Base-by-base conservation (phyloP, 2,888 invertebrate species). In the Thera britannica region DNA sequence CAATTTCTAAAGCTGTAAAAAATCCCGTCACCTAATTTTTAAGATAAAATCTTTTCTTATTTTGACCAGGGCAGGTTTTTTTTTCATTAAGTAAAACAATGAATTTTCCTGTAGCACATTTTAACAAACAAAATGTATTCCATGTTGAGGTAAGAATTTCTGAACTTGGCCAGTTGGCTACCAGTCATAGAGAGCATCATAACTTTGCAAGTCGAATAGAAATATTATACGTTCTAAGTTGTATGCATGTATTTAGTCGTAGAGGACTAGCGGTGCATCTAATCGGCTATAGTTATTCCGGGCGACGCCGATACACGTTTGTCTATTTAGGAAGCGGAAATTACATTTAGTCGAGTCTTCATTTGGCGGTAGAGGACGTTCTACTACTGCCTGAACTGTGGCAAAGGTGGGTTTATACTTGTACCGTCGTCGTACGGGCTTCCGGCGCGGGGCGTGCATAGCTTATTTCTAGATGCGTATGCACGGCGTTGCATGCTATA, bases 301-400 rank as follows among this genome's bases (percentile, higher is more conserved):
- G 88, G 90, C 92, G 88, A 84, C 88, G 86, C 86, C 58, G 90
- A 90, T 92, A 90, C 90, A 89, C 93, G 91, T 89, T 91, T 90
- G 90, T 92, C 93, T 92, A 92, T 93, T 93, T 93, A 93, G 93
- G 93, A 93, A 93, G 90, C 93, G 93, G 93, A 93, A 92, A 93
- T 92, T 90, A 92, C 92, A 91, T 92, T 91, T 90, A 90, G 92
- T 88, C 88, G 89, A 83, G 88, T 88, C 90, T 92, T 88, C 93
- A 90, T 92, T 93, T 91, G 91, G 91, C 90, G 89, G 92, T 88
- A 87, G 88, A 90, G 62, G 67, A 67, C 62, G 65, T 58, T 12
- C 36, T 8, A 65, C 65, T 68, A 49, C n/a, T 54, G 11, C 38
- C 34, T 56, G n/a, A 6, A 35, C 68, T 68, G 60, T 68, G 65